Conservation (phyloP, 2,113 vertebrate genomes). For the Pleuronectes platessa region DNA sequence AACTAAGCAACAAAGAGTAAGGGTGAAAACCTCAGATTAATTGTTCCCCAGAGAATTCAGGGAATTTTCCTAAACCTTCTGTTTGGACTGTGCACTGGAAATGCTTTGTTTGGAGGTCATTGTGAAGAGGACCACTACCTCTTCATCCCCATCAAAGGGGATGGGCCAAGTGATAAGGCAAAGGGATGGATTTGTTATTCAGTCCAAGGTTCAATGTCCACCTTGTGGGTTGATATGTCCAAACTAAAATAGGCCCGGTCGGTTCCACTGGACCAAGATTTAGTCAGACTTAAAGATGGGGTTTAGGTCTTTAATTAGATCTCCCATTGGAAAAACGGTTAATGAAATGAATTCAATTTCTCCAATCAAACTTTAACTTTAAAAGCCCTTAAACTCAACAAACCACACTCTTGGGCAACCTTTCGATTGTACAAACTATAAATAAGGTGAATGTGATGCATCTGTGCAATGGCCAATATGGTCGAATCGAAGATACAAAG, state of each 20-base stretch:
- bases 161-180: background rate
- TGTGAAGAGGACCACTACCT: background rate
- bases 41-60: too few relatives aligned
- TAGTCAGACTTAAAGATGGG: too few relatives aligned
- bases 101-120: background rate
- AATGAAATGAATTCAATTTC: too few relatives aligned
- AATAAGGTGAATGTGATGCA: conserved; percentile 34
- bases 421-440: conserved; percentile 17
- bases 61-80: too few relatives aligned
- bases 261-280: too few relatives aligned
- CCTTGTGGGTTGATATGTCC: too few relatives aligned
- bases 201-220: background rate
- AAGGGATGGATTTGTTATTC: background rate
- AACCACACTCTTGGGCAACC: conserved; percentile 7
- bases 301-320: too few relatives aligned
- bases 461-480: background rate
- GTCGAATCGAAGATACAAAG: conserved; percentile 35
- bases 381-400: background rate
- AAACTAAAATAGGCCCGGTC: too few relatives aligned
- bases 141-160: background rate
- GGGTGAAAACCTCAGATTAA: background rate
- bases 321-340: too few relatives aligned
- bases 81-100: background rate
- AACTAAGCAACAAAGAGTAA: background rate
- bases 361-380: too few relatives aligned